A percentile compares a stretch with the other conserved stretches of the same genome.
Conservation (phyloP, 2,888 invertebrate genomes). For the Chironomus riparius region DNA sequence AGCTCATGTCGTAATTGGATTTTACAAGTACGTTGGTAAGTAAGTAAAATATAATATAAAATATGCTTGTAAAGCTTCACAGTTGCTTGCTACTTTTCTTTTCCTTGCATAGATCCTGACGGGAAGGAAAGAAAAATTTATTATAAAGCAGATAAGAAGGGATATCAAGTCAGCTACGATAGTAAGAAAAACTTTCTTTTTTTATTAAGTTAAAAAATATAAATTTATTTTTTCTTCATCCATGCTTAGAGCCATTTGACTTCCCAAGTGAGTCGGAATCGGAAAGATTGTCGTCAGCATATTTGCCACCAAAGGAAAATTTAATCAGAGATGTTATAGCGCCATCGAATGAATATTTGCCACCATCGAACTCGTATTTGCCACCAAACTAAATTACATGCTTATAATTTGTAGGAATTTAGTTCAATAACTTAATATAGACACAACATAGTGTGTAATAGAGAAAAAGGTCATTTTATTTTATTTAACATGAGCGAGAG, state of each 20-base stretch:
- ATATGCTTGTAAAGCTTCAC: slow-evolving; percentile 4
- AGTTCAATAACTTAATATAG: background rate
- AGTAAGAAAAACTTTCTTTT: background rate
- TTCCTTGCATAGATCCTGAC: background rate
- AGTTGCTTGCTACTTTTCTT: background rate
- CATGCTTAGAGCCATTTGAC: slow-evolving; percentile 10
- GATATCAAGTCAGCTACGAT: slow-evolving; percentile 20
- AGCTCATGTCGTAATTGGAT: slow-evolving; percentile 5
- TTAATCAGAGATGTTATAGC: slow-evolving; percentile 2
- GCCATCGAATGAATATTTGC: slow-evolving; percentile 17
- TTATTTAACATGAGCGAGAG: background rate
- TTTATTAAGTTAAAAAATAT: no score
- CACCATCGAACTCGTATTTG: slow-evolving; percentile 11
- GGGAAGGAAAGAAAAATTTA: slow-evolving; percentile 14
- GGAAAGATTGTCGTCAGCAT: background rate
- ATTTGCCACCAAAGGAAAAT: slow-evolving; percentile 15
- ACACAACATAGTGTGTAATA: background rate
- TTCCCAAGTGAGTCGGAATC: slow-evolving; percentile 2
- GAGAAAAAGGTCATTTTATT: background rate
- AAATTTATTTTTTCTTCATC: background rate
- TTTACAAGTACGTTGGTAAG: slow-evolving; percentile 19
- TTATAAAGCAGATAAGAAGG: slow-evolving; percentile 22
- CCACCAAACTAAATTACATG: background rate
- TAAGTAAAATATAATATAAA: background rate
- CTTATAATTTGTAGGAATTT: background rate